phyloP scores from a whole-genome alignment of 2,113 vertebrate species.

The Reinhardtius hippoglossoides region DNA sequence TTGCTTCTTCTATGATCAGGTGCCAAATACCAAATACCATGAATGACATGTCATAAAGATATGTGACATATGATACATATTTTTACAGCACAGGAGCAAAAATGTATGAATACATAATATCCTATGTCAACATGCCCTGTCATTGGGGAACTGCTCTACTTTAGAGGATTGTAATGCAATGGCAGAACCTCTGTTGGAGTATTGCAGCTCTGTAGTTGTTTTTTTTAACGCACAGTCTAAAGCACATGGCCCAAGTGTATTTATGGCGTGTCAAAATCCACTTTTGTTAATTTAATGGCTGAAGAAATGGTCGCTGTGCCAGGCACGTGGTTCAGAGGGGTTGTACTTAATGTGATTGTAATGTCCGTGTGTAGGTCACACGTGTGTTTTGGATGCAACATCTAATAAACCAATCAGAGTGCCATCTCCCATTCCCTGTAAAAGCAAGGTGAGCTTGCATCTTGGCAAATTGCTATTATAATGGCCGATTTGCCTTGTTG shows the following conservation, averaged over 20 bases:
- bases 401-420: not conserved
- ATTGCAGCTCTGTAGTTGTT: not conserved
- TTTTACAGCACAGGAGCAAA: not conserved
- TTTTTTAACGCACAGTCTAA: too few species aligned
- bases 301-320: not conserved
- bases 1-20: not conserved
- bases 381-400: not conserved
- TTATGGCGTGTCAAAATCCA: not conserved
- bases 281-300: not conserved
- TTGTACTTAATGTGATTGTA: too few species aligned
- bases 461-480: not conserved
- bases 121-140: conserved; percentile 3
- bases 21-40: conserved; percentile 2
- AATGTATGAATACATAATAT: conserved; percentile 5
- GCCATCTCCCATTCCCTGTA: not conserved
- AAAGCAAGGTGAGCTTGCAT: not conserved
- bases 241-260: not conserved
- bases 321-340: not conserved
- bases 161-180: not conserved
- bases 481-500: too few species aligned
- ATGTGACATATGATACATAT: not conserved
- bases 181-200: conserved; percentile 16
- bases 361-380: not conserved
- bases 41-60: conserved; percentile 30
- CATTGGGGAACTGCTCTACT: not conserved